Evolutionary conservation across 2,888 invertebrate genomes (phyloP).

Genomic region (Nasonovia ribisnigri): DNA sequence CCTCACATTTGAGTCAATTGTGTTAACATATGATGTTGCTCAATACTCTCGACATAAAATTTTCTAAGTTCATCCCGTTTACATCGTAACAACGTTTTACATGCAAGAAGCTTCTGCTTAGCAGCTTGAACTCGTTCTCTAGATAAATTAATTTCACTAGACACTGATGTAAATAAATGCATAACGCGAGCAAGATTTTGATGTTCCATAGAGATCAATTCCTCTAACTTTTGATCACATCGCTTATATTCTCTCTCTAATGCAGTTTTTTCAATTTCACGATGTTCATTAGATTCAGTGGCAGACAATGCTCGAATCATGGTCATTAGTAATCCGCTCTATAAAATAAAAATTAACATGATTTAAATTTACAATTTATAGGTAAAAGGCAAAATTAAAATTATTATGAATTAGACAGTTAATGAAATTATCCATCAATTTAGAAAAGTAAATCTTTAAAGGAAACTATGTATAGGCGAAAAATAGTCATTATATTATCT

Average conservation of each 20-base stretch:
- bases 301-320: constrained; percentile 95
- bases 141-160: constrained; percentile 72
- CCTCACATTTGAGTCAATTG: constrained; percentile 91
- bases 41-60: constrained; percentile 95
- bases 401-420: not conserved
- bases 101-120: constrained; percentile 85
- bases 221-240: constrained; percentile 90
- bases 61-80: constrained; percentile 92
- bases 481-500: not conserved
- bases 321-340: constrained; percentile 92
- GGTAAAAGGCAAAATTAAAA: not conserved
- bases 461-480: not conserved
- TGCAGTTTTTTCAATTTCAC: constrained; percentile 92
- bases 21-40: constrained; percentile 90
- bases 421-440: not conserved
- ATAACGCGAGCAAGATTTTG: constrained; percentile 88
- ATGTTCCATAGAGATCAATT: constrained; percentile 88
- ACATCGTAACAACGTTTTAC: constrained; percentile 88
- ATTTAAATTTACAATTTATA: constrained; percentile 32
- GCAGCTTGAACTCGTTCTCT: constrained; percentile 82
- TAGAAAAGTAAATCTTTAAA: not conserved
- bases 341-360: constrained; percentile 66
- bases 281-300: constrained; percentile 92
- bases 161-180: constrained; percentile 71
- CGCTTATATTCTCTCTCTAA: constrained; percentile 93